Evolutionary conservation across 2,888 invertebrate genomes (phyloP), one percentile per base, ranked within the genome.

Genomic region (Amphimallon solstitiale): DNA sequence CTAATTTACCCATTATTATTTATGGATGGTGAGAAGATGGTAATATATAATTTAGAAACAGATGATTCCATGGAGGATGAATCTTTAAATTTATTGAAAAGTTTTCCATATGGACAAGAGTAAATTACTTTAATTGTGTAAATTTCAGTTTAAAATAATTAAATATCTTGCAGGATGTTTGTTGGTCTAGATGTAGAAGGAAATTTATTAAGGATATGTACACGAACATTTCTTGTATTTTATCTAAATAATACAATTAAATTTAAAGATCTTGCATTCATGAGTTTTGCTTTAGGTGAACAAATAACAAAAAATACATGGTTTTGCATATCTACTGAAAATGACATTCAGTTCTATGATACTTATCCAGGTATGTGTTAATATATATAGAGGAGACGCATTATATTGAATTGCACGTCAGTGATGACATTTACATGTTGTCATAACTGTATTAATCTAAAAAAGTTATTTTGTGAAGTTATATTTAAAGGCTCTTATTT

Each of bases 261-360:
- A 10, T 72, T 76, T 60, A 63, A 67, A 46, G 74, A 77, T 71
- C 71, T 77, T 51, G 68, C 73, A 37, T 63, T 74, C 21, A 63
- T 14, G 4, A 23, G 9, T 21, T 60, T 71, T 40, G 40, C 45
- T 2, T n/a, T 64, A n/a, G 34, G 14, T 4, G 34, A 59, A 14
- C n/a, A 1, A n/a, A 10, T 10, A 10, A 67, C 68, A 12, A 62
- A 63, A 19, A 60, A 63, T 14, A 61, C 69, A 29, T 59, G 56
- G 15, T 15, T 59, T 15, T 59, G 56, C 35, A 63, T 68, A 54
- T n/a, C 49, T 1, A 49, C 59, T 3, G 54, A 63, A 37, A 65
- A 43, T 1, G 51, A 70, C 23, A 54, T 72, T 19, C 62, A 68
- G 43, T 40, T 70, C 10, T 49, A 71, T 19, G 45, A 35, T 10